Percentiles rank a stretch among this genome's conserved stretches.
phyloP scores from a whole-genome alignment of 2,797 vertebrate species.

The Enteromius argenteus region DNA sequence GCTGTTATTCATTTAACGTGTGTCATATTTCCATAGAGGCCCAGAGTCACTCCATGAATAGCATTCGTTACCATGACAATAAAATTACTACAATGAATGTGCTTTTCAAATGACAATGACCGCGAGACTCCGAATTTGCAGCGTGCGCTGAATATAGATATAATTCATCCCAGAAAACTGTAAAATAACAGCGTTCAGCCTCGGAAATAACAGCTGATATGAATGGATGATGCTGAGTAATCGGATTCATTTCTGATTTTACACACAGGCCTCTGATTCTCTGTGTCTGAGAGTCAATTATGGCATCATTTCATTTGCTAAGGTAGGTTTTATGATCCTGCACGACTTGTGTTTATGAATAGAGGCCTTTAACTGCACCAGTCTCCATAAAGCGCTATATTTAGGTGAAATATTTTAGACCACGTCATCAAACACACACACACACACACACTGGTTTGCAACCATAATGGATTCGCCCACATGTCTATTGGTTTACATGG shows the following conservation, averaged over 20 bases:
- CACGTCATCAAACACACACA: neutral
- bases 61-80: conserved; percentile 36
- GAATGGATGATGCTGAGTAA: neutral
- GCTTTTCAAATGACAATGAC: conserved; percentile 13
- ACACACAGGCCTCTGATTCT: neutral
- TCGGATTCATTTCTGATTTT: neutral
- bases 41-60: conserved; percentile 20
- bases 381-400: neutral
- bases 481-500: conserved; percentile 37
- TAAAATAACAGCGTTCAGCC: neutral
- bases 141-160: conserved; percentile 24
- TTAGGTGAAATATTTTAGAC: neutral
- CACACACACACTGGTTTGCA: neutral
- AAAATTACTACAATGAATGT: conserved; percentile 15
- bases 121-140: neutral
- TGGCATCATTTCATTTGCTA: neutral
- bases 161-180: neutral
- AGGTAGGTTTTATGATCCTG: neutral
- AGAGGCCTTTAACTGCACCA: neutral
- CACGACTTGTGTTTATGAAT: neutral
- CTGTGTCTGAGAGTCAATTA: neutral
- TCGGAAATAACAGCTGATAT: neutral
- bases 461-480: conserved; percentile 40
- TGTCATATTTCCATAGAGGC: conserved; percentile 9
- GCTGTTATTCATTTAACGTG: neutral